Conservation (phyloP, 2,113 vertebrate species). For the Marmota flaviventris region DNA sequence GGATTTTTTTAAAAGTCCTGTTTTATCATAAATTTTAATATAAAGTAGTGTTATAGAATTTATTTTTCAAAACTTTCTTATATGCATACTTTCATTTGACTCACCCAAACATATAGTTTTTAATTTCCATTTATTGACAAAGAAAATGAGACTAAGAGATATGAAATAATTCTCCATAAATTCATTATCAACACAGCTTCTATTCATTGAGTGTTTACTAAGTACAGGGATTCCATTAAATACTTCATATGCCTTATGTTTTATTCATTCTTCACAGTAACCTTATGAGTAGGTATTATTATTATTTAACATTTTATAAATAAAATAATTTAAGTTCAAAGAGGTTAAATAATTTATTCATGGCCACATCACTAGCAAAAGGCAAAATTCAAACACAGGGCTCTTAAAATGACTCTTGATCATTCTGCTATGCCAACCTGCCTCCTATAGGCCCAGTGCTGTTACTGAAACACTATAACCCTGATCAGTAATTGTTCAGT, state of each 20-base stretch:
- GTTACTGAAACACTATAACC: background rate
- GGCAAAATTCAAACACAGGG: conserved; percentile 46
- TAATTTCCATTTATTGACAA: background rate
- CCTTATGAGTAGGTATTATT: background rate
- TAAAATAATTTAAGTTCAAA: conserved; percentile 4
- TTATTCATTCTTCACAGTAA: conserved; percentile 16
- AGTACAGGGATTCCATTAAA: background rate
- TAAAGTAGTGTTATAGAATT: conserved; percentile 1
- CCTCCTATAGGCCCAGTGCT: background rate
- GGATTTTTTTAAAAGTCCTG: background rate
- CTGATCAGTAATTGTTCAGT: conserved; percentile 18
- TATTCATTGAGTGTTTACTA: background rate
- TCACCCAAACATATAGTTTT: background rate
- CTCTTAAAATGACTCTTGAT: background rate
- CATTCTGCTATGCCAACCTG: background rate
- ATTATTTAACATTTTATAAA: conserved; percentile 54
- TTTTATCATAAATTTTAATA: conserved; percentile 16
- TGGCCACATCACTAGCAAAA: background rate
- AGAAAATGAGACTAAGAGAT: background rate
- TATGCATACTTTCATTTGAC: conserved; percentile 1
- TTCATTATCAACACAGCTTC: background rate
- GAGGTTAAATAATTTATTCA: conserved; percentile 50
- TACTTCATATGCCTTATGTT: background rate
- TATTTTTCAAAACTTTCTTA: background rate
- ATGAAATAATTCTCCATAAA: conserved; percentile 13